These are phyloP conservation scores for Pseudoatta argentina DNA, from an alignment of 1,140 invertebrate species.

Conservation along the genomic window DNA sequence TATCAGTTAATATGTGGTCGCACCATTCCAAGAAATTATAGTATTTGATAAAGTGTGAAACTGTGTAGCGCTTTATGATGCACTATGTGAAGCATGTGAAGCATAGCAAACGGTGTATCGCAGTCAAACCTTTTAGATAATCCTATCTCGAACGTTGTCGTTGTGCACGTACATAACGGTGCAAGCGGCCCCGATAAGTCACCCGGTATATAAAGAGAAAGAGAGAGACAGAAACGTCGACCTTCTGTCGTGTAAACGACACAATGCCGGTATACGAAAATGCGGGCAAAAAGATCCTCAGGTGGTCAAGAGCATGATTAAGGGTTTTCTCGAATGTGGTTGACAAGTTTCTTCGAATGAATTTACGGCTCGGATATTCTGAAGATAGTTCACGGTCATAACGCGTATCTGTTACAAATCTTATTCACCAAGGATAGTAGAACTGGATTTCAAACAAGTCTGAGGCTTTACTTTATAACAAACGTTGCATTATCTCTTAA, in stretches of 20 bases:
- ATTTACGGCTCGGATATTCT: neutral
- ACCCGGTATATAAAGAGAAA: slow-evolving; percentile 40
- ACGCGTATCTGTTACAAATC: slow-evolving; percentile 3
- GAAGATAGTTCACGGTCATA: neutral
- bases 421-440: neutral
- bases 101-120: neutral
- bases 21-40: neutral
- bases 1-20: no score
- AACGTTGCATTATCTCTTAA: neutral
- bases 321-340: neutral
- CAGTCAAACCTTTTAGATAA: slow-evolving; percentile 26
- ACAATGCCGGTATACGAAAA: slow-evolving; percentile 52
- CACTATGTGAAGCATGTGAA: neutral
- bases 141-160: slow-evolving; percentile 48
- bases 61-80: no score
- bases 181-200: slow-evolving; percentile 2
- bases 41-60: neutral
- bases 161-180: slow-evolving; percentile 41
- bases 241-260: slow-evolving; percentile 15
- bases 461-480: neutral
- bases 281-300: slow-evolving; percentile 11
- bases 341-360: neutral
- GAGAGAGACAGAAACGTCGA: slow-evolving; percentile 28
- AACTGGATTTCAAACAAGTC: neutral
- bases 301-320: slow-evolving; percentile 59